Base-by-base conservation (phyloP, 2,113 vertebrate species). In the Scopus umbretta region DNA sequence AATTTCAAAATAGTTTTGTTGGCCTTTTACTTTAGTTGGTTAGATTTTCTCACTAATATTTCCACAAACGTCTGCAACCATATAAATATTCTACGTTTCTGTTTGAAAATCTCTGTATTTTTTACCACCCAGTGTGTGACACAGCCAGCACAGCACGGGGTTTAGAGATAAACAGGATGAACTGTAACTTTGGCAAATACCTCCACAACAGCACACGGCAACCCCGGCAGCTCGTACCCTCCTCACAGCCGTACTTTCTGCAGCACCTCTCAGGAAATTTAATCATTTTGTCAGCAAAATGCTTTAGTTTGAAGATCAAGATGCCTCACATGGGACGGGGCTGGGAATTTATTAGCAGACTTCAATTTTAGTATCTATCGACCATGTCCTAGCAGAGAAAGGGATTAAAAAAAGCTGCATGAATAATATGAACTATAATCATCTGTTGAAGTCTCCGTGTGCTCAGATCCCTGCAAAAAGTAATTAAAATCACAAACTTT, bases 401-500 rank as follows among this genome's bases (percentile, higher is more conserved):
- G 67, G 91, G 89, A 97, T 97, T 96, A 47, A 43, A 73, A 85
- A 82, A 72, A 83, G 90, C 82, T 47, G 40, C 89, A 86, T 96
- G 94, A 92, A 95, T 95, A 96, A 97, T 40, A 80, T 4, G n/a
- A 89, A 52, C 81, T 56, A 7, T 63, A 96, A 96, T 94, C 42
- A 83, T 76, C 94, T 75, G 76, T 8, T 59, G 55, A 89, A 91
- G 89, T 21, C 73, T 90, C 78, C 15, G 13, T 9, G 22, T 80
- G 89, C 84, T 90, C 91, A 9, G 16, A 80, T 86, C 91, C 71
- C 81, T 67, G 67, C 63, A 83, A 91, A 91, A 96, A 97, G 97
- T 97, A 96, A 97, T 97, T 97, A 97, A 93, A 97, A 80, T 80
- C 92, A 66, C 95, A 80, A 97, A 91, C 95, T 97, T 97, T 63